These are phyloP conservation scores for Minunthozetes semirufus DNA, from an alignment of 2,888 invertebrate genomes.

Conservation along the genomic window DNA sequence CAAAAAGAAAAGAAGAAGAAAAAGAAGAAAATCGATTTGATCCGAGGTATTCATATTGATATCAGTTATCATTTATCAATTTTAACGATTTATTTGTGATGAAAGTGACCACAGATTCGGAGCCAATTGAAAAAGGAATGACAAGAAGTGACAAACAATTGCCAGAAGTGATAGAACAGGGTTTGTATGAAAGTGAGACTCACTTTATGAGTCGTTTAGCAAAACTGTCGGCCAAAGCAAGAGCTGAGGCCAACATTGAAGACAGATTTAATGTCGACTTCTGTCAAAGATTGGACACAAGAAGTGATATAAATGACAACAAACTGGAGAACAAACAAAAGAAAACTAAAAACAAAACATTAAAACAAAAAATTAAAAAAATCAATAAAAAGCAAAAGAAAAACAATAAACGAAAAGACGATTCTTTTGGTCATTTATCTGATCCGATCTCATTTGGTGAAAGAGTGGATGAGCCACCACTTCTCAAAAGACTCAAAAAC, in stretches of 20 bases:
- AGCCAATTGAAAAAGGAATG: constrained; percentile 34
- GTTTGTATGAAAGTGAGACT: constrained; percentile 29
- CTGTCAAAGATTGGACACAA: constrained; percentile 8
- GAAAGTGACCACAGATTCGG: constrained; percentile 13
- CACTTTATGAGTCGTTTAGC: constrained; percentile 34
- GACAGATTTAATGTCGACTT: constrained; percentile 36
- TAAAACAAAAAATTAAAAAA: constrained; percentile 9
- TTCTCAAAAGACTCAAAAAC: too few species aligned
- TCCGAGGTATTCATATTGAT: background rate
- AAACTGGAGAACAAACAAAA: background rate
- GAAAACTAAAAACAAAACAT: background rate
- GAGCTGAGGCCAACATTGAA: constrained; percentile 36
- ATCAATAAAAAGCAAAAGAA: constrained; percentile 25
- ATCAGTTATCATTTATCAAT: background rate
- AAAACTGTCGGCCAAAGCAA: constrained; percentile 27
- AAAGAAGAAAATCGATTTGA: constrained; percentile 13
- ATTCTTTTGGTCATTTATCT: background rate
- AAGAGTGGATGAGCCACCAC: constrained; percentile 33
- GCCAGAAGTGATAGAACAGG: constrained; percentile 33
- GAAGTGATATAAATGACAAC: background rate
- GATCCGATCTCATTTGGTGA: constrained; percentile 33
- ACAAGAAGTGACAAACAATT: constrained; percentile 24
- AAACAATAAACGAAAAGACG: background rate
- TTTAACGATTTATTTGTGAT: background rate
- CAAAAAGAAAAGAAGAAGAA: constrained; percentile 13